Evolutionary conservation across 1,140 invertebrate species (phyloP), one percentile per base, ranked within the genome.

Genomic region (Lysiphlebus fabarum): DNA sequence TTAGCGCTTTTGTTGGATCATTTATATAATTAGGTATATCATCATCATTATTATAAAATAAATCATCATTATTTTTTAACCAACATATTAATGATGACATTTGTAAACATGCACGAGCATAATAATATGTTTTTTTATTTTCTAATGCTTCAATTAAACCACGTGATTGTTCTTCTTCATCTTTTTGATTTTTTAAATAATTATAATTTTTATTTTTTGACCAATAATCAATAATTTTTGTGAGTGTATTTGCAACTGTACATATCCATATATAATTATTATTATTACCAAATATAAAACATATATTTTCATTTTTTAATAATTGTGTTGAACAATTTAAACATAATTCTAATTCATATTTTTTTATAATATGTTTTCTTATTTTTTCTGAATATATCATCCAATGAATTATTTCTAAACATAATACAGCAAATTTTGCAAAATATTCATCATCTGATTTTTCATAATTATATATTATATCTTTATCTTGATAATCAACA

Each of bases 351-450:
- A 78, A 55, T 47, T 77, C 68, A 7, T 66, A 59, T 4, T 71
- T 73, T 8, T 60, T 70, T 6, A 69, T 1, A 3, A 44, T 49
- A 53, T 55, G 67, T 7, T 9, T 65, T 44, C 63, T 53, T 2
- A 57, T 62, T 49, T 62, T 58, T 14, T 70, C 57, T 7, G 65
- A 50, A 1, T 67, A 38, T 7, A 81, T 61, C 45, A 78, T 73
- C 71, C 71, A 78, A 33, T 73, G 73, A 7, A 70, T 68, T 54
- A 83, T 78, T 75, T 89, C 86, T 17, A 87, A 69, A 64, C 83
- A 85, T 0, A 89, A 59, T 4, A 86, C 72, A 51, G 80, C 79
- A 70, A 90, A 87, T 63, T 83, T 79, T 0, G 81, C 80, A 2
- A 89, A 73, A 65, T 86, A 82, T 58, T 82, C 79, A 11, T 74